phyloP scores from a whole-genome alignment of 2,888 invertebrate genomes.

The Sinhomidia bicolor region DNA sequence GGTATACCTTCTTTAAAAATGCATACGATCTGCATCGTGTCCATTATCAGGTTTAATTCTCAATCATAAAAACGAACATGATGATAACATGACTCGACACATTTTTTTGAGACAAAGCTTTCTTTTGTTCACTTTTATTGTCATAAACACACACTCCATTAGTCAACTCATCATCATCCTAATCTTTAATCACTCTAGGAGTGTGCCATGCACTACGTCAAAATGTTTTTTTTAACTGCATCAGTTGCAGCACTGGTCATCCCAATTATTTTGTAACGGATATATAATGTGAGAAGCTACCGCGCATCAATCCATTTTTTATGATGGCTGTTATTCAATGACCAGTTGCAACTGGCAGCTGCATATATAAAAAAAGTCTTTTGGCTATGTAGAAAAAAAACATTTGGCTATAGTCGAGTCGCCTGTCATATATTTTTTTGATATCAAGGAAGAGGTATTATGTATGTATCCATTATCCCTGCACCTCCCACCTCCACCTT shows the following conservation, averaged over 20 bases:
- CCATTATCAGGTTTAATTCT: neutral
- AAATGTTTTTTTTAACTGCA: neutral
- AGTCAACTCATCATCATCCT: neutral
- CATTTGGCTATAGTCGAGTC: too few species aligned
- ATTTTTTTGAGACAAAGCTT: neutral
- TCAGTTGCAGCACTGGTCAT: neutral
- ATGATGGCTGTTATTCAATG: neutral
- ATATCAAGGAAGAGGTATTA: too few species aligned
- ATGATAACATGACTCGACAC: neutral
- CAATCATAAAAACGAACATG: neutral
- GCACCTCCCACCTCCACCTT: too few species aligned
- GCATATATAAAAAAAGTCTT: too few species aligned
- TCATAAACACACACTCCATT: conserved; percentile 22
- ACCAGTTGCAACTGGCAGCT: neutral
- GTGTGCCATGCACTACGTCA: neutral
- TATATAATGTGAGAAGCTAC: neutral
- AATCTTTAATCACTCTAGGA: too few species aligned
- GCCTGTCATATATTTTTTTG: too few species aligned
- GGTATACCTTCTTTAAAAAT: neutral
- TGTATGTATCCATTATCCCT: too few species aligned
- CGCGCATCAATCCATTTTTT: neutral
- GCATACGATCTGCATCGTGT: neutral
- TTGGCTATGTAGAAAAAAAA: too few species aligned
- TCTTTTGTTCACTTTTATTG: conserved; percentile 1
- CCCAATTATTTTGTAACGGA: neutral